Evolutionary conservation across 2,797 vertebrate genomes (phyloP).

Genomic region (Galagoides demidoff): DNA sequence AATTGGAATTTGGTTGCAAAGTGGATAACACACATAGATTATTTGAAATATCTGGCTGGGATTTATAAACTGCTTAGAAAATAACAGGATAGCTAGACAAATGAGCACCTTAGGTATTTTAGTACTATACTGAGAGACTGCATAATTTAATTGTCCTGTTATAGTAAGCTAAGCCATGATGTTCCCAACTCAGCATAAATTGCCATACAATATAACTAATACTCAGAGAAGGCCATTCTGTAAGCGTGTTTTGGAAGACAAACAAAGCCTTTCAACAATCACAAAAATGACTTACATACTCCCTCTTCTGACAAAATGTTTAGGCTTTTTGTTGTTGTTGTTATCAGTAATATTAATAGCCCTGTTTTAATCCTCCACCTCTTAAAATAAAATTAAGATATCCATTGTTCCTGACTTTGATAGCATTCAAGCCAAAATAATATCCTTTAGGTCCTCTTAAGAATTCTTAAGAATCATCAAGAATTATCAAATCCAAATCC

Average conservation of each 20-base stretch:
- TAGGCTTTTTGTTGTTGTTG: neutral
- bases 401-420: neutral
- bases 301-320: neutral
- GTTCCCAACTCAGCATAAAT: neutral
- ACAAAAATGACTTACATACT: neutral
- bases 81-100: neutral
- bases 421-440: neutral
- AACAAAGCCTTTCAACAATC: neutral
- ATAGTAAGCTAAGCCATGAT: neutral
- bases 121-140: neutral
- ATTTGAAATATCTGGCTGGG: neutral
- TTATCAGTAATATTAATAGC: neutral
- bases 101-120: neutral
- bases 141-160: neutral
- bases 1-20: slow-evolving; percentile 19
- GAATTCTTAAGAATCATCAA: slow-evolving; percentile 13
- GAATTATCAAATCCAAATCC: neutral
- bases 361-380: neutral
- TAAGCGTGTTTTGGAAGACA: neutral
- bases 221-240: neutral
- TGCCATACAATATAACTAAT: neutral
- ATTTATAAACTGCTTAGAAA: slow-evolving; percentile 1
- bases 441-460: neutral
- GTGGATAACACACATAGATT: neutral
- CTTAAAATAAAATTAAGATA: neutral